Conservation (phyloP, 2,113 vertebrate species). For the Amphiprion percula region DNA sequence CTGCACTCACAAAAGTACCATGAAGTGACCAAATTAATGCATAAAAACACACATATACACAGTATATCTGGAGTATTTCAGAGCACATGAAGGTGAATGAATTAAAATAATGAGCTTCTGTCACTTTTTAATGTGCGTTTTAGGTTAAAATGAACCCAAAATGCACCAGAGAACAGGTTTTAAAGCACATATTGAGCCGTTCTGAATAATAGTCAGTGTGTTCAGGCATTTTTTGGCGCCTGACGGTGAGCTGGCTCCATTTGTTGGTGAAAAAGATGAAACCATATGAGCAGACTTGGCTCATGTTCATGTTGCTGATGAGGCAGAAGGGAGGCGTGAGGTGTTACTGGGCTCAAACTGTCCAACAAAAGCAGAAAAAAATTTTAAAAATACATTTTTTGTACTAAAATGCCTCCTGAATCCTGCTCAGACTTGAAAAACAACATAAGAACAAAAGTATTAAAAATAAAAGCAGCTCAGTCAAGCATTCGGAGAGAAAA, state of each 20-base stretch:
- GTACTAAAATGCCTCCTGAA: background rate
- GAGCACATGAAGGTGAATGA: background rate
- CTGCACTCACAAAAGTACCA: too few species aligned
- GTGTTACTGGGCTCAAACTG: background rate
- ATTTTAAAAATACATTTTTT: constrained; percentile 2
- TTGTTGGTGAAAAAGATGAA: constrained; percentile 24
- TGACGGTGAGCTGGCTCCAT: constrained; percentile 13
- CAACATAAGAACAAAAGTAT: background rate
- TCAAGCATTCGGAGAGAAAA: background rate
- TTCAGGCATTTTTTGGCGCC: constrained; percentile 14
- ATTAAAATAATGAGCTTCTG: background rate
- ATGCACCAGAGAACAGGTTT: background rate
- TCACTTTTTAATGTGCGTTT: too few species aligned
- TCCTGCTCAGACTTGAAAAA: constrained; percentile 6
- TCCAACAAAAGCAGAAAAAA: constrained; percentile 2
- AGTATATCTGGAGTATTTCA: background rate
- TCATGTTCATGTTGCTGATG: constrained; percentile 35
- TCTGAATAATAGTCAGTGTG: constrained; percentile 27
- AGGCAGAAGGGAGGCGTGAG: constrained; percentile 20
- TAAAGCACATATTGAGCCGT: background rate
- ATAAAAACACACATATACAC: background rate
- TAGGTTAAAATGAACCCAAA: too few species aligned
- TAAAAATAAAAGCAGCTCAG: background rate
- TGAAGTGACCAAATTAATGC: background rate
- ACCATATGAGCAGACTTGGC: constrained; percentile 38